Percentiles rank a stretch among this genome's conserved stretches.
Conservation (phyloP, 2,888 invertebrate genomes). For the Neoascia interrupta region DNA sequence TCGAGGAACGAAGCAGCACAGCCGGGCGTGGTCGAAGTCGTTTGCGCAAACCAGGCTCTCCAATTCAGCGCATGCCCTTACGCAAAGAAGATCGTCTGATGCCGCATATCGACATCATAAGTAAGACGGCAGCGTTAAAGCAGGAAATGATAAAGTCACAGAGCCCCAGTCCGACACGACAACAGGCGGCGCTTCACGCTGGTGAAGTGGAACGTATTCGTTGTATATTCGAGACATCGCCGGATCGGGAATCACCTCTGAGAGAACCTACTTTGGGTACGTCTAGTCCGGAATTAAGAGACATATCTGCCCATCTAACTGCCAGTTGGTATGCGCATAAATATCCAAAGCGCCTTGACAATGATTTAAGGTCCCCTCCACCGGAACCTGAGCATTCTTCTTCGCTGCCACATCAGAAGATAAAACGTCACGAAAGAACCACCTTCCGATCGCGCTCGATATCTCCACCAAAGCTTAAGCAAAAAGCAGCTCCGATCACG, state of each 20-base stretch:
- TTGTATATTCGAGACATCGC: constrained; percentile 82
- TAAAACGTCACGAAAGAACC: constrained; percentile 24
- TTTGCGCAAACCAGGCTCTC: constrained; percentile 81
- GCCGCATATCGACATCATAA: constrained; percentile 95
- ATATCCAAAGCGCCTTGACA: constrained; percentile 86
- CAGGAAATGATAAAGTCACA: constrained; percentile 78
- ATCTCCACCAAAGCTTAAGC: constrained; percentile 79
- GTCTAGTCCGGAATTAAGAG: constrained; percentile 87
- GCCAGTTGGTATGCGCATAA: constrained; percentile 91
- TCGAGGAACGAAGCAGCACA: constrained; percentile 80
- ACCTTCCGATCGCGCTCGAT: constrained; percentile 81
- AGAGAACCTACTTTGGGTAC: constrained; percentile 82
- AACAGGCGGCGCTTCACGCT: constrained; percentile 77
- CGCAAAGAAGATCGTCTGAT: constrained; percentile 87
- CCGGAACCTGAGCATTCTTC: constrained; percentile 14
- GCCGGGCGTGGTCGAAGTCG: constrained; percentile 81
- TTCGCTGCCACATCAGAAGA: constrained; percentile 28
- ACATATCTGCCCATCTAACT: constrained; percentile 88
- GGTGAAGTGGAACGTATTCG: constrained; percentile 88
- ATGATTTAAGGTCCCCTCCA: constrained; percentile 78
- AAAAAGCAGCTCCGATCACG: constrained; percentile 76
- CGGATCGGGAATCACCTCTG: constrained; percentile 68
- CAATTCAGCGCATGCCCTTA: constrained; percentile 84
- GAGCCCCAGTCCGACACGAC: constrained; percentile 72
- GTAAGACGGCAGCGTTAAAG: constrained; percentile 87